phyloP scores from a whole-genome alignment of 2,888 invertebrate genomes.

The Tipula vernalis region DNA sequence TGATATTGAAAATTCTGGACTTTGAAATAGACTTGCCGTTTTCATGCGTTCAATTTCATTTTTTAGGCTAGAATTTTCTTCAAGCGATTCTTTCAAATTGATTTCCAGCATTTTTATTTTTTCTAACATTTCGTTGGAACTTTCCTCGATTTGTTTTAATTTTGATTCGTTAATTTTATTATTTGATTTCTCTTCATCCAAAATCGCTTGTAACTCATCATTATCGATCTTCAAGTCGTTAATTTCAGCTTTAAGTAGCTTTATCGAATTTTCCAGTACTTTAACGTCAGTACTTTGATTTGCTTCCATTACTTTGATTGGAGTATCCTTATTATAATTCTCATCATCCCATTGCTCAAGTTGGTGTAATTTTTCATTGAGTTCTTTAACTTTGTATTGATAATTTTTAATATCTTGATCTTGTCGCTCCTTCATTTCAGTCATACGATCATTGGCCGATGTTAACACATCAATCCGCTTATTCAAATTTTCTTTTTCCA shows the following conservation, averaged over 20 bases:
- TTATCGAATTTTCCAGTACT: slow-evolving; percentile 26
- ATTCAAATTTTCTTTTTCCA: slow-evolving; percentile 53
- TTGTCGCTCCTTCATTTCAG: slow-evolving; percentile 70
- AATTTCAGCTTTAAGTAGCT: slow-evolving; percentile 40
- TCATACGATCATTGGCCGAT: slow-evolving; percentile 61
- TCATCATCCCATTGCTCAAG: slow-evolving; percentile 39
- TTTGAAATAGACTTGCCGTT: slow-evolving; percentile 14
- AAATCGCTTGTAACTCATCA: slow-evolving; percentile 43
- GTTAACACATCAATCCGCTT: slow-evolving; percentile 63
- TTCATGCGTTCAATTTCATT: slow-evolving; percentile 18
- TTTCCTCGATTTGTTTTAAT: slow-evolving; percentile 19
- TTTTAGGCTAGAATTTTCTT: slow-evolving; percentile 21
- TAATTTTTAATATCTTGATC: slow-evolving; percentile 62
- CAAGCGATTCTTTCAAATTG: slow-evolving; percentile 16
- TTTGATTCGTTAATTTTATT: slow-evolving; percentile 24
- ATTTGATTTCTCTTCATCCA: slow-evolving; percentile 41
- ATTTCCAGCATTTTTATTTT: slow-evolving; percentile 13
- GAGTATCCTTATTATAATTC: neutral
- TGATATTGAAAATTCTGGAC: slow-evolving; percentile 9
- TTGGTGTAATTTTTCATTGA: slow-evolving; percentile 49
- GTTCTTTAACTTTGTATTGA: slow-evolving; percentile 57
- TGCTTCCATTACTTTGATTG: slow-evolving; percentile 19
- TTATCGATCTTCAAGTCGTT: slow-evolving; percentile 48
- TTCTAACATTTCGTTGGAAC: slow-evolving; percentile 16
- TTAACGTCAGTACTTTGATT: slow-evolving; percentile 18